Conservation (phyloP, 2,113 vertebrate genomes). For the Machaerirhynchus nigripectus region DNA sequence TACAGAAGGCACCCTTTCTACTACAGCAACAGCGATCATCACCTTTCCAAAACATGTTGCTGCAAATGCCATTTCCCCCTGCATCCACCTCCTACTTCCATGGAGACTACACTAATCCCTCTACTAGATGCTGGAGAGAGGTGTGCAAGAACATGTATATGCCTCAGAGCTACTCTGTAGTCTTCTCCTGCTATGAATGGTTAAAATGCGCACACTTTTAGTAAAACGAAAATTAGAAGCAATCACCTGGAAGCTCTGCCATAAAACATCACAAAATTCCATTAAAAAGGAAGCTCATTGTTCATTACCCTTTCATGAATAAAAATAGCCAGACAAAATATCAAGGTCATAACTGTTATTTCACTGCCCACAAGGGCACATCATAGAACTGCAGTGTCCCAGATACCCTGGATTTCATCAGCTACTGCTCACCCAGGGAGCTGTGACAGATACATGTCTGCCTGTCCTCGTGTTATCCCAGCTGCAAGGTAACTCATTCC, state of each 20-base stretch:
- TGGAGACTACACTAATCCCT: neutral
- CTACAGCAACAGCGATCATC: neutral
- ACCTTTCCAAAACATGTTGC: neutral
- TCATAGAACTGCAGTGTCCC: neutral
- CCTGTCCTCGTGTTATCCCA: neutral
- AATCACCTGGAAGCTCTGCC: neutral
- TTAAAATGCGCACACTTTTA: neutral
- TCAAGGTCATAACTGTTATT: neutral
- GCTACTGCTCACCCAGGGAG: neutral
- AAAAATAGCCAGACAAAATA: neutral
- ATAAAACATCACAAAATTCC: neutral
- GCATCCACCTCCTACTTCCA: neutral
- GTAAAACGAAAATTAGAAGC: neutral
- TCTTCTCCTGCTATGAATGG: neutral
- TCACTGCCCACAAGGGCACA: neutral
- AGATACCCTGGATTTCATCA: neutral
- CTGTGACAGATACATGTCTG: fast-evolving
- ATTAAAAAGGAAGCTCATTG: neutral
- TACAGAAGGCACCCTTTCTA: neutral
- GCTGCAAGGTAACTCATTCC: neutral
- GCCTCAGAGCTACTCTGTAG: neutral
- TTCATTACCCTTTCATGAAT: neutral
- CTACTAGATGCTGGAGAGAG: neutral
- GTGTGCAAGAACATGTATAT: neutral
- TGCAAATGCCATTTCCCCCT: neutral